Evolutionary conservation across 2,888 invertebrate genomes (phyloP).

Genomic region (Acronicta alni): DNA sequence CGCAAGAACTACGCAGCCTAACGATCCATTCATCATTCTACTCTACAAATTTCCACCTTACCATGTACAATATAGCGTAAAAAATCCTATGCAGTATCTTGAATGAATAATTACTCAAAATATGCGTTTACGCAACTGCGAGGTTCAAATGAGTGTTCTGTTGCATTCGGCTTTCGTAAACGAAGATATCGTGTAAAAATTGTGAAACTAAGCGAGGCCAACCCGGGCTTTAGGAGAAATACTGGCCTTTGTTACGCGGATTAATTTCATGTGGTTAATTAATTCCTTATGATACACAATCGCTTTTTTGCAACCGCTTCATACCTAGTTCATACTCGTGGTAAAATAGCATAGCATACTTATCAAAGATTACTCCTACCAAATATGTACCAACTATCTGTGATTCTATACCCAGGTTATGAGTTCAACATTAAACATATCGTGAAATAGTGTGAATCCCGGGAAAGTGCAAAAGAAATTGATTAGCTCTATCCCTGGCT

Average conservation of each 20-base stretch:
- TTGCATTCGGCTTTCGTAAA: constrained; percentile 81
- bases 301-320: constrained; percentile 45
- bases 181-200: constrained; percentile 81
- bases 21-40: constrained; percentile 40
- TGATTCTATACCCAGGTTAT: too few relatives aligned
- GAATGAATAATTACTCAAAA: constrained; percentile 57
- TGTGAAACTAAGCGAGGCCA: constrained; percentile 79
- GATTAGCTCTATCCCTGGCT: constrained; percentile 12
- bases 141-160: constrained; percentile 69
- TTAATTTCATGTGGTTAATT: constrained; percentile 69
- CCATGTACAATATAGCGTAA: constrained; percentile 25
- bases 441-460: constrained; percentile 1
- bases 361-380: too few relatives aligned
- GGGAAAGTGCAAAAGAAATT: constrained; percentile 1
- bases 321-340: constrained; percentile 1
- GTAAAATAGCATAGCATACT: background rate
- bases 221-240: constrained; percentile 51
- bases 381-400: too few relatives aligned
- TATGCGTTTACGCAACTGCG: constrained; percentile 68
- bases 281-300: constrained; percentile 59
- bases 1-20: constrained; percentile 37
- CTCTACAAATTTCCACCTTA: constrained; percentile 50
- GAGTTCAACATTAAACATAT: too few relatives aligned
- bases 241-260: constrained; percentile 71
- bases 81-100: constrained; percentile 46